Conservation (phyloP, 2,888 invertebrate genomes). For the Clanis bilineata region DNA sequence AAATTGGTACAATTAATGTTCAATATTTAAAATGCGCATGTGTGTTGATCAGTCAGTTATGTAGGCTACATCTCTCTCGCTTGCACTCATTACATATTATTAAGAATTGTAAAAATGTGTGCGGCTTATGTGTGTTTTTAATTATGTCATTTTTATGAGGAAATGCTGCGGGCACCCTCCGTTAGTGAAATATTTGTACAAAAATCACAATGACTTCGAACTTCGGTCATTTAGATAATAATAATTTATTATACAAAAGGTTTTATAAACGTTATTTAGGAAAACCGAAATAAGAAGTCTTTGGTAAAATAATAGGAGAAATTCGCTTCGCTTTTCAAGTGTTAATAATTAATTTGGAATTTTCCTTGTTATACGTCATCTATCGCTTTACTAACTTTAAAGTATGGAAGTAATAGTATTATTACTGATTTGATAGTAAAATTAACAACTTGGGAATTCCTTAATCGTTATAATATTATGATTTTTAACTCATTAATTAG, state of each 20-base stretch:
- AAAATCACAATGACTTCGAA: conserved; percentile 22
- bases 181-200: conserved; percentile 32
- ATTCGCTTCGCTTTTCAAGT: too few species aligned
- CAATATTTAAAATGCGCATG: background rate
- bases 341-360: too few species aligned
- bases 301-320: too few species aligned
- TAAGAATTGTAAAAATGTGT: background rate
- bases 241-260: background rate
- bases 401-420: too few species aligned
- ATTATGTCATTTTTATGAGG: conserved; percentile 56
- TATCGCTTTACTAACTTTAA: too few species aligned
- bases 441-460: too few species aligned
- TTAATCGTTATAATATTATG: too few species aligned
- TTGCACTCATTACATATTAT: background rate
- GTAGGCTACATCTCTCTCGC: background rate
- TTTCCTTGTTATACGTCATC: too few species aligned
- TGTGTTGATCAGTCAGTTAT: background rate
- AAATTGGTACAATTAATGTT: conserved; percentile 35
- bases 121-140: conserved; percentile 38
- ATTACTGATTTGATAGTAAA: too few species aligned
- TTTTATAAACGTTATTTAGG: too few species aligned
- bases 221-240: background rate
- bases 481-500: too few species aligned
- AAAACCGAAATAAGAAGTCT: too few species aligned
- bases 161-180: conserved; percentile 40